phyloP scores from a whole-genome alignment of 2,113 vertebrate genomes.

The Ia io region DNA sequence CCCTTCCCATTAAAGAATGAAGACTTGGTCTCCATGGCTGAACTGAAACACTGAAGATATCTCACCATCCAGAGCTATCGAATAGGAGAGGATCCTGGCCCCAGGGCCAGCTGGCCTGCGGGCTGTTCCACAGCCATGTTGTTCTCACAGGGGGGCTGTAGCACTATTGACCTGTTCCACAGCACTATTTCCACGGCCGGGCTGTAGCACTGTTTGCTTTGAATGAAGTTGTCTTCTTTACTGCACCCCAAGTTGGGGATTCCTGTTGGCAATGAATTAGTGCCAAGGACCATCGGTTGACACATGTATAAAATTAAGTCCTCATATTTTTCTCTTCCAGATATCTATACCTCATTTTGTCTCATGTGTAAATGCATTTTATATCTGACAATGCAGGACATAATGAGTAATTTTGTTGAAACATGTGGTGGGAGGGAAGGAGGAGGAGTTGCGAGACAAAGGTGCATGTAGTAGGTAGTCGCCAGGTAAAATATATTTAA shows the following conservation, averaged over 20 bases:
- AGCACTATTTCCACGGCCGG: not conserved
- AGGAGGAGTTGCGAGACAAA: not conserved
- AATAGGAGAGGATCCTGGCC: not conserved
- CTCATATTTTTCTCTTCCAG: not conserved
- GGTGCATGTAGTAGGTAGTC: not conserved
- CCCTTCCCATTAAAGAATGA: not conserved
- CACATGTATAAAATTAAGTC: not conserved
- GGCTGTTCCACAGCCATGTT: not conserved
- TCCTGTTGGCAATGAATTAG: not conserved
- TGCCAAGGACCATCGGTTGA: not conserved
- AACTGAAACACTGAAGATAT: not conserved
- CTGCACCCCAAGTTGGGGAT: not conserved
- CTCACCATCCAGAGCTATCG: not conserved
- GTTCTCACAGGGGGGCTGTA: not conserved
- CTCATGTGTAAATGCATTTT: not conserved
- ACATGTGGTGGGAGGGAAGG: not conserved
- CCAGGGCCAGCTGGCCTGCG: not conserved
- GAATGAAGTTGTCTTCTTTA: not conserved
- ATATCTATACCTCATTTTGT: not conserved
- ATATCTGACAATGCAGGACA: not conserved
- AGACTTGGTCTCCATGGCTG: not conserved
- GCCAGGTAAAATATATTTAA: slow-evolving; percentile 9
- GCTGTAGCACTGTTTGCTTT: not conserved
- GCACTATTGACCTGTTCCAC: not conserved
- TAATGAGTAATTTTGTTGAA: not conserved